These are phyloP conservation scores for Amphiura filiformis DNA, from an alignment of 35 echinoderm and acorn worm genomes.

Conservation along the genomic window DNA sequence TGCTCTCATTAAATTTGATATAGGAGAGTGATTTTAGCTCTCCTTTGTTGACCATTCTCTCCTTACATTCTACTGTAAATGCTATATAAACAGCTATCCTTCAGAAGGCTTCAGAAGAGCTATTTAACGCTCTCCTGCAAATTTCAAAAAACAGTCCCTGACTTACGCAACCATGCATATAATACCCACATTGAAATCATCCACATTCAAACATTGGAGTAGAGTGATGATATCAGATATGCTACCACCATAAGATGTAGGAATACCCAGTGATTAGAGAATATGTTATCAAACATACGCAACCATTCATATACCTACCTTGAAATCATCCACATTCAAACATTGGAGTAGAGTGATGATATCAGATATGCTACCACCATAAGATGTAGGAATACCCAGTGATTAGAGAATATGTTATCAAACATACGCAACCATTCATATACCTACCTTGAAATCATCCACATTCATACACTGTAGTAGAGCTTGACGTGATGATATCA, in stretches of 20 bases:
- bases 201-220: conserved; percentile 66
- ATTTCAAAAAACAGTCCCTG: too few relatives aligned
- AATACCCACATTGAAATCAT: conserved; percentile 93
- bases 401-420: conserved; percentile 92
- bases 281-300: conserved; percentile 81
- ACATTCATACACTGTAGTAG: conserved; percentile 72
- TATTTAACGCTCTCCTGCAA: too few relatives aligned
- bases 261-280: conserved; percentile 86
- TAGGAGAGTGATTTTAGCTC: too few relatives aligned
- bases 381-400: conserved; percentile 75
- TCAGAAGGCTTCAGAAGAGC: too few relatives aligned
- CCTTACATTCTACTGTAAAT: too few relatives aligned
- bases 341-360: conserved; percentile 75
- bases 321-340: conserved; percentile 83
- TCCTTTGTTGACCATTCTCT: conserved; percentile 95
- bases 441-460: conserved; percentile 94
- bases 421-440: conserved; percentile 91
- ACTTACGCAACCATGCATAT: too few relatives aligned
- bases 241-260: conserved; percentile 69
- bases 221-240: too few relatives aligned
- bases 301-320: conserved; percentile 97
- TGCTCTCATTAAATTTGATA: too few relatives aligned
- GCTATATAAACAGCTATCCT: too few relatives aligned
- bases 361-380: conserved; percentile 82
- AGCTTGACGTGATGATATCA: conserved; percentile 72